Percentiles rank a stretch among this genome's conserved stretches.
Conservation (phyloP, 2,888 invertebrate species). For the Prionchulus punctatus region DNA sequence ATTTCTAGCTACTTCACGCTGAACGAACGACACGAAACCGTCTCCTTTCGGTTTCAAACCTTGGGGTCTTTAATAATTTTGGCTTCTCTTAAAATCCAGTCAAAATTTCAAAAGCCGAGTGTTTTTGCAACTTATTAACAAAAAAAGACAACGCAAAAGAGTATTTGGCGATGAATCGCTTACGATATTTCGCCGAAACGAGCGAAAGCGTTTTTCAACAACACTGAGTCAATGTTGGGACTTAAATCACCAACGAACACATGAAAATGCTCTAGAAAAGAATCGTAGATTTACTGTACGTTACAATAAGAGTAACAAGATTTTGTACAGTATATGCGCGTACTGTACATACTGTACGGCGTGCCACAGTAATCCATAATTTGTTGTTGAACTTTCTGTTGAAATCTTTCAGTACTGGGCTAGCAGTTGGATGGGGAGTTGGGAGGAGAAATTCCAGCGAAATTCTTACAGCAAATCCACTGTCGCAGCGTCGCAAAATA, state of each 20-base stretch:
- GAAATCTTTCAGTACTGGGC: no score
- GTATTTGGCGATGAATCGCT: conserved; percentile 33
- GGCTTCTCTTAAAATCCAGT: conserved; percentile 52
- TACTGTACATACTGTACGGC: no score
- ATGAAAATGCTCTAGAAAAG: conserved; percentile 67
- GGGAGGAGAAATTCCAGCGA: no score
- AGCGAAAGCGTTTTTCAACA: conserved; percentile 86
- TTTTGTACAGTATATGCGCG: no score
- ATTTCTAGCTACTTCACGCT: conserved; percentile 56
- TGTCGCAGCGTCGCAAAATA: no score
- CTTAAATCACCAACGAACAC: conserved; percentile 98
- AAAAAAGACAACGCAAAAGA: neutral
- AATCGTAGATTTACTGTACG: no score
- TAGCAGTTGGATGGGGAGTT: no score
- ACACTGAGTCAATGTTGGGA: conserved; percentile 96
- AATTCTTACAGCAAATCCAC: no score
- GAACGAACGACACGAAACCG: conserved; percentile 97
- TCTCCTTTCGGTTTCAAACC: conserved; percentile 98
- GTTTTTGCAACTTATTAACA: neutral
- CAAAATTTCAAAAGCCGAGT: no score
- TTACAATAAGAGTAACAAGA: no score
- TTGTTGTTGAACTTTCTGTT: no score
- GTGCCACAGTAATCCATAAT: no score
- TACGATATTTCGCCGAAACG: conserved; percentile 94
- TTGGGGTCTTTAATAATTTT: conserved; percentile 94